Conservation (phyloP, 2,888 invertebrate genomes). For the Odontocerum albicorne region DNA sequence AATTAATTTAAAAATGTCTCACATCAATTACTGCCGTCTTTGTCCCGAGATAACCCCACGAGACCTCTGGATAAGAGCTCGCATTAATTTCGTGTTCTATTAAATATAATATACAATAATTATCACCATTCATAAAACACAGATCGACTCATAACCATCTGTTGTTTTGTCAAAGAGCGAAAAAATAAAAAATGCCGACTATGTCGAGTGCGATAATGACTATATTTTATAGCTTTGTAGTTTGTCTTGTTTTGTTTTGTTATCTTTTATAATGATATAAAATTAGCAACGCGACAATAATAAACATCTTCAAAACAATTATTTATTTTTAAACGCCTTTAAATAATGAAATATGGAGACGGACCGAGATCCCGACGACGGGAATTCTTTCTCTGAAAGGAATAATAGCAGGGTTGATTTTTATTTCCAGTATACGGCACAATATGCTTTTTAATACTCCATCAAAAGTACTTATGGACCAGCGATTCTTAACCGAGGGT, state of each 20-base stretch:
- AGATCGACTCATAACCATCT: not conserved
- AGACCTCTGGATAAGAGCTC: conserved; percentile 5
- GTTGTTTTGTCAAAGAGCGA: conserved; percentile 4
- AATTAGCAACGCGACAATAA: too few species aligned
- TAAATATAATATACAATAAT: conserved; percentile 12
- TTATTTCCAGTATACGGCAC: too few species aligned
- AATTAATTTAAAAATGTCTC: conserved; percentile 23
- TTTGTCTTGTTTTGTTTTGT: not conserved
- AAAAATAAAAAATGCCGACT: conserved; percentile 12
- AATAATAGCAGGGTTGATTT: too few species aligned
- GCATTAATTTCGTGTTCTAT: not conserved
- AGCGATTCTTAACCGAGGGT: too few species aligned
- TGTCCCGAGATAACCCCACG: conserved; percentile 16
- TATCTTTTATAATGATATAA: too few species aligned
- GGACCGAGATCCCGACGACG: too few species aligned
- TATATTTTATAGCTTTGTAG: not conserved
- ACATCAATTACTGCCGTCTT: conserved; percentile 21
- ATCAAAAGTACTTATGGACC: too few species aligned
- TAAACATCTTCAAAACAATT: too few species aligned
- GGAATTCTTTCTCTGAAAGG: too few species aligned
- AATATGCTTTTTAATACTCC: too few species aligned
- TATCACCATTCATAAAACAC: conserved; percentile 14
- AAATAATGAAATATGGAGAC: too few species aligned
- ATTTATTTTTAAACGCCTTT: too few species aligned
- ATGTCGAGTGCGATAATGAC: not conserved